Evolutionary conservation across 2,113 vertebrate genomes (phyloP), one percentile per base, ranked within the genome.

Genomic region (Pachypanchax playfairii): DNA sequence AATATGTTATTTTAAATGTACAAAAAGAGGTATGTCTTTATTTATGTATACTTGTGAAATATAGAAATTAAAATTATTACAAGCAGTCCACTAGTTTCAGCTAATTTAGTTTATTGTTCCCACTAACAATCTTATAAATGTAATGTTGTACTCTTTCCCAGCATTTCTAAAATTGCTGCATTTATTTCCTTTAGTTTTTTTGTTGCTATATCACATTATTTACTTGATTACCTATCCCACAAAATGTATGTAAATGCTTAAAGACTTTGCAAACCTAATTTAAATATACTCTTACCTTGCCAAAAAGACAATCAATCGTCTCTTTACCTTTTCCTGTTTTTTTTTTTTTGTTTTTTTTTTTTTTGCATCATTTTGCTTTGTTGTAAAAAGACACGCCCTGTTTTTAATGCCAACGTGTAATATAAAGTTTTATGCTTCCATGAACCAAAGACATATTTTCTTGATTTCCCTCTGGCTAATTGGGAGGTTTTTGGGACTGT

Each of bases 401-500:
- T 80, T 78, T 79, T 80, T 56, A 10, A 50, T 83, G 62, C 73
- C 65, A 77, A 85, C 79, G 73, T 83, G 79, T 77, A 75, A 77
- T 73, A 80, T 73, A 65, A 79, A 71, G 68, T 77, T 87, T 81
- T 70, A 75, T 71, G 48, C 75, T 66, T 81, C 67, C 25, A 46
- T 77, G 75, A 82, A 82, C 70, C 75, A 14, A 36, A 76, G 78
- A 87, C 81, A 80, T 81, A 63, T 80, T 74, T 77, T 81, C 44
- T 60, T 67, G 63, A 53, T 71, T n/a, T 64, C 67, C 72, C 46
- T 70, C 35, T 48, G 70, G 75, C 75, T 88, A 86, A 89, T 90
- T 89, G 85, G 87, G 73, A 69, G 49, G 59, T 73, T 73, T 78
- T 84, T 75, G 76, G 70, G 73, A 80, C 59, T 66, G 70, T 76